phyloP scores from a whole-genome alignment of 2,797 vertebrate genomes.

The Fistularia tabacaria region DNA sequence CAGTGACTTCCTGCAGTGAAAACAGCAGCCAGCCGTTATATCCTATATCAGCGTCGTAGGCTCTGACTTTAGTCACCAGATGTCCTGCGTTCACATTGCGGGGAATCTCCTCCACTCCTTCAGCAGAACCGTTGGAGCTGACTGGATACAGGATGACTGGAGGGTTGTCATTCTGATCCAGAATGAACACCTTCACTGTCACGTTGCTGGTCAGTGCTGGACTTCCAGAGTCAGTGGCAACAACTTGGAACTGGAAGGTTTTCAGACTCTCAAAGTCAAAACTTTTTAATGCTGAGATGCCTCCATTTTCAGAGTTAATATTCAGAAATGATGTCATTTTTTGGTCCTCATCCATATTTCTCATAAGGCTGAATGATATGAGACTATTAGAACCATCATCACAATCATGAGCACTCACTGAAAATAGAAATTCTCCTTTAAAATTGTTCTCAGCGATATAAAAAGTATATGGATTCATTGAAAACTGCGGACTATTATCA shows the following conservation, averaged over 20 bases:
- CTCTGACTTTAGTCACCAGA: slow-evolving; percentile 58
- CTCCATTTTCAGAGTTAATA: slow-evolving; percentile 40
- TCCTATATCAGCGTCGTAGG: slow-evolving; percentile 48
- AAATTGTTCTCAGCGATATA: slow-evolving; percentile 69
- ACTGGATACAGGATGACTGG: slow-evolving; percentile 53
- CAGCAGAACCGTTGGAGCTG: slow-evolving; percentile 47
- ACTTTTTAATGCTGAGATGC: slow-evolving; percentile 27
- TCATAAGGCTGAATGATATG: slow-evolving; percentile 39
- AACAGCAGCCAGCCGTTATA: slow-evolving; percentile 44
- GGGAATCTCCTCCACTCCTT: slow-evolving; percentile 52
- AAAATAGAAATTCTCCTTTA: slow-evolving; percentile 55
- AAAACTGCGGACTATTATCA: slow-evolving; percentile 67
- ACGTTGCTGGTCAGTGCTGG: slow-evolving; percentile 51
- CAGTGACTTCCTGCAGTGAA: slow-evolving; percentile 25
- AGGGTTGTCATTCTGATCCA: slow-evolving; percentile 62
- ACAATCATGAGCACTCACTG: slow-evolving; percentile 55
- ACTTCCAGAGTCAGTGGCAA: slow-evolving; percentile 38
- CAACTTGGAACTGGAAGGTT: slow-evolving; percentile 42
- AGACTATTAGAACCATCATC: slow-evolving; percentile 42
- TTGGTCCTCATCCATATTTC: neutral
- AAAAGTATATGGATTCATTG: slow-evolving; percentile 46
- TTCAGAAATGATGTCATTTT: slow-evolving; percentile 20
- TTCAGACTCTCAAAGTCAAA: slow-evolving; percentile 47
- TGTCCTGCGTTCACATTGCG: slow-evolving; percentile 40
- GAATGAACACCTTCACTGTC: slow-evolving; percentile 58